Base-by-base conservation (phyloP, 2,797 vertebrate species). In the Limnodromus scolopaceus region DNA sequence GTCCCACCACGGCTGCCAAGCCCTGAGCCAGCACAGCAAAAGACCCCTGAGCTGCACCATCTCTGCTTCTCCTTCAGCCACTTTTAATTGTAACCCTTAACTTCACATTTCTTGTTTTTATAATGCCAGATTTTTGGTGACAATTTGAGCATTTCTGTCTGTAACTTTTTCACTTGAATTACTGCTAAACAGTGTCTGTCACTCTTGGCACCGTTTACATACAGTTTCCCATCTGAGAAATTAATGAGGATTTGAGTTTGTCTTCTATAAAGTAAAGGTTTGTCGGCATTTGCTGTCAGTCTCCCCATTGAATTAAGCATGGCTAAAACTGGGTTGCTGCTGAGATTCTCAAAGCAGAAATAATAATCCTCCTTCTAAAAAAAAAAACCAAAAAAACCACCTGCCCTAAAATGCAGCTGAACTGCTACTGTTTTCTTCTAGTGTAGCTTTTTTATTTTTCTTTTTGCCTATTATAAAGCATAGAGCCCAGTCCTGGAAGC, bases 231-330 rank as follows among this genome's bases (percentile, higher is more conserved):
- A 70, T 87, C 89, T 91, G 89, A 93, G 91, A 94, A 91, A 91
- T 97, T 93, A 95, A 91, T 91, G 91, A 95, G 65, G 72, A 81
- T 91, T 85, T 88, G 84, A 92, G 49, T 96, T 95, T 82, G 86
- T 93, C 91, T 96, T 84, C 82, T 87, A 24, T 90, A 79, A 89
- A 87, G 63, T 76, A 85, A 87, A 94, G 87, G 65, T 87, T 87
- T 93, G 65, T 85, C 87, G 89, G 82, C 80, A 92, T 89, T 96
- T 96, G 30, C 81, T 87, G 63, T 94, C 64, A 82, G 41, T 85
- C 84, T 96, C 78, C 87, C 75, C 20, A 19, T 57, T 94, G 93
- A 97, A 91, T 87, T 92, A 87, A 83, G 53, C 0, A 0, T 70
- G 71, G 71, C 68, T 71, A 89, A 89, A 94, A 94, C 87, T 96